Evolutionary conservation across 1,140 invertebrate species (phyloP).

Genomic region (Augochlora pura): DNA sequence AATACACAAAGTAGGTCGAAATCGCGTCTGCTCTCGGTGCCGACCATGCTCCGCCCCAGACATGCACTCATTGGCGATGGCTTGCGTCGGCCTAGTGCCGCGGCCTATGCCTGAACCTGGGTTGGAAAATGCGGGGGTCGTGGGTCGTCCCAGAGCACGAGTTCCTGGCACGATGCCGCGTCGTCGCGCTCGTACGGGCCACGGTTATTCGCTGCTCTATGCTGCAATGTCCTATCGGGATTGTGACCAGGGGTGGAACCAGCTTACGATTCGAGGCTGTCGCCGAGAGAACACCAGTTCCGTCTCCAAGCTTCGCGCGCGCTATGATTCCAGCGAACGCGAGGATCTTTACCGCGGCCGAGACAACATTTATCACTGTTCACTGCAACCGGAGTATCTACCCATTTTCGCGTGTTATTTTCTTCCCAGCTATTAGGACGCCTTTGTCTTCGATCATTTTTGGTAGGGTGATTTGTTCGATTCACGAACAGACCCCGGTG

Average conservation of each 20-base stretch:
- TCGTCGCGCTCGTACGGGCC: constrained; percentile 72
- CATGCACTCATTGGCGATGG: constrained; percentile 78
- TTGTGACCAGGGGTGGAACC: constrained; percentile 55
- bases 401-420: no score
- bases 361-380: neutral
- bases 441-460: no score
- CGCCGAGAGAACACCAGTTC: neutral
- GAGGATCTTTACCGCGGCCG: neutral
- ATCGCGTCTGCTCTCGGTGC: constrained; percentile 67
- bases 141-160: constrained; percentile 61
- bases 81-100: constrained; percentile 76
- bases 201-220: constrained; percentile 70
- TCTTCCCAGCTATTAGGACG: no score
- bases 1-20: constrained; percentile 61
- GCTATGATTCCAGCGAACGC: neutral
- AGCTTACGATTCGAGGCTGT: constrained; percentile 23
- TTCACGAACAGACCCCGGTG: no score
- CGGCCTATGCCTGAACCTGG: constrained; percentile 76
- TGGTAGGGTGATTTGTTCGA: no score
- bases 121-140: constrained; percentile 69
- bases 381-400: neutral
- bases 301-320: neutral
- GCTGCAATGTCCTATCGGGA: constrained; percentile 49
- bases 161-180: constrained; percentile 77
- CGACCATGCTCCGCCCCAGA: constrained; percentile 75